Conservation (phyloP, 1,140 invertebrate species). For the Druon quercuslanigerum region DNA sequence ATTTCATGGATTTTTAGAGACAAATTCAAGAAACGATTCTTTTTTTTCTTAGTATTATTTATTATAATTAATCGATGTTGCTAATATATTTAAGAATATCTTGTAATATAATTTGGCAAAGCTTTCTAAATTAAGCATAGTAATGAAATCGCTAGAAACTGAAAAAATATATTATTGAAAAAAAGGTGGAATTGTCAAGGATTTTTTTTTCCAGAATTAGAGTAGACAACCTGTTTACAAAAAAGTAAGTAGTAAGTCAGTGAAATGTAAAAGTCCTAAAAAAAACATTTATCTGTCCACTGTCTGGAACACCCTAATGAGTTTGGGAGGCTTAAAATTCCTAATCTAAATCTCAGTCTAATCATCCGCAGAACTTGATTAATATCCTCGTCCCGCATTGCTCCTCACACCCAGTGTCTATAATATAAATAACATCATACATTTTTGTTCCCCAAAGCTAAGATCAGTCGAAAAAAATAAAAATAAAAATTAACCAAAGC, state of each 20-base stretch:
- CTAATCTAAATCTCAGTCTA: background rate
- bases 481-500: constrained; percentile 23
- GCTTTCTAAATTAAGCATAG: no score
- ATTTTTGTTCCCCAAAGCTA: constrained; percentile 4
- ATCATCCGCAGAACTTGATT: constrained; percentile 15
- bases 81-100: no score
- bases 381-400: constrained; percentile 25
- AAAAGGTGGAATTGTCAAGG: no score
- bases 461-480: background rate
- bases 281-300: constrained; percentile 60
- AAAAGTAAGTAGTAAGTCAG: constrained; percentile 4
- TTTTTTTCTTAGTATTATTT: no score
- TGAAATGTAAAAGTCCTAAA: constrained; percentile 6
- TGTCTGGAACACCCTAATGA: constrained; percentile 76
- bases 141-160: no score
- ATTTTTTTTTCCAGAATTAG: no score
- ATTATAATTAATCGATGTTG: no score
- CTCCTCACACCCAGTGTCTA: constrained; percentile 7
- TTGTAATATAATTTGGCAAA: no score
- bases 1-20: no score
- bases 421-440: constrained; percentile 3
- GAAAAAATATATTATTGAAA: no score
- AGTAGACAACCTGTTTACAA: background rate
- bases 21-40: no score
- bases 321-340: constrained; percentile 65